Percentiles rank a stretch among this genome's conserved stretches.
phyloP scores from a whole-genome alignment of 2,888 invertebrate species.

The Rhamnusium bicolor region DNA sequence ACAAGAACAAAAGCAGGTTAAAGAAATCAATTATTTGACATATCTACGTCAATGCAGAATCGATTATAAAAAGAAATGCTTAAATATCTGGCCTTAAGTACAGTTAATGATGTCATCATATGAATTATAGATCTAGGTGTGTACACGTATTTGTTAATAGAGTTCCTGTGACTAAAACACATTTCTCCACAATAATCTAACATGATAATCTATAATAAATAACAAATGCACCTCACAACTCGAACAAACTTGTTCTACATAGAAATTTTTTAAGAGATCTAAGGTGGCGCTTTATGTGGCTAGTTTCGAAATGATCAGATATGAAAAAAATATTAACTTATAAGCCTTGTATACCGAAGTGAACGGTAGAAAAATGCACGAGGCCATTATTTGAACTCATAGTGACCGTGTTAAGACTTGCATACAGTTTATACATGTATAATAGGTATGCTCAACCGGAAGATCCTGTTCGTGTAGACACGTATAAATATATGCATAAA shows the following conservation, averaged over 20 bases:
- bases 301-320: constrained; percentile 36
- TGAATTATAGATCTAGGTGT: constrained; percentile 37
- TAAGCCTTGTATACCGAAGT: constrained; percentile 39
- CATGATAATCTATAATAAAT: constrained; percentile 37
- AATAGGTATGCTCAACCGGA: constrained; percentile 16
- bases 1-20: not conserved
- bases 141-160: constrained; percentile 34
- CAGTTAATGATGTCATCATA: constrained; percentile 36
- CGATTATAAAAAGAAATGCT: constrained; percentile 11
- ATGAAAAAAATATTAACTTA: constrained; percentile 34
- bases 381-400: constrained; percentile 49
- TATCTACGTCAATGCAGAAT: not conserved
- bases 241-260: constrained; percentile 35
- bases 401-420: constrained; percentile 16
- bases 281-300: constrained; percentile 29
- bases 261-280: constrained; percentile 35
- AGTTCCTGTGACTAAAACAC: constrained; percentile 30
- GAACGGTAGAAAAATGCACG: constrained; percentile 46
- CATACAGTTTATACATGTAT: constrained; percentile 2
- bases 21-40: not conserved
- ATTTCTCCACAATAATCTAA: constrained; percentile 32
- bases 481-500: constrained; percentile 24
- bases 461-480: constrained; percentile 30
- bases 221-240: constrained; percentile 36
- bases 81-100: constrained; percentile 19